A percentile compares a stretch with the other conserved stretches of the same genome.
These are phyloP conservation scores for Vulpes ferrilata DNA, from an alignment of 2,113 vertebrate species.

Conservation along the genomic window DNA sequence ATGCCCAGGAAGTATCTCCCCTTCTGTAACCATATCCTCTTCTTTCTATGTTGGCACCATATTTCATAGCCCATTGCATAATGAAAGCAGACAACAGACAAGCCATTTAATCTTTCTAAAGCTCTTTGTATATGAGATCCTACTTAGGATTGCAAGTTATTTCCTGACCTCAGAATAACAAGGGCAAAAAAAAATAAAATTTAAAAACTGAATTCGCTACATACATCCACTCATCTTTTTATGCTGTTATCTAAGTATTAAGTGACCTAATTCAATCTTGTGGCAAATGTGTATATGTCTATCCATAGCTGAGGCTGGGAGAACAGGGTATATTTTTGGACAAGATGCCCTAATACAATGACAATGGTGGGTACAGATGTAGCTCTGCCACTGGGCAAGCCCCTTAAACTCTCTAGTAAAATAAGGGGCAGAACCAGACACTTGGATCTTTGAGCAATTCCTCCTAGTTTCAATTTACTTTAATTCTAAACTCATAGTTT, in stretches of 20 bases:
- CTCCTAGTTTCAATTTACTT: background rate
- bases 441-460: background rate
- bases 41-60: background rate
- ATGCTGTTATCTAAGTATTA: conserved; percentile 29
- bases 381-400: background rate
- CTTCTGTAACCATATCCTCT: background rate
- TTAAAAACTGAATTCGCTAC: background rate
- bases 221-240: conserved; percentile 20
- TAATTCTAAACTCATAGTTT: background rate
- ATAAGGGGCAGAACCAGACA: background rate
- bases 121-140: background rate
- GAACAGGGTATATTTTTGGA: background rate
- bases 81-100: conserved; percentile 53
- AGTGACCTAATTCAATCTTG: background rate
- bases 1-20: background rate
- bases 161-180: conserved; percentile 61
- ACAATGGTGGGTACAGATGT: background rate
- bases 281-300: background rate
- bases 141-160: conserved; percentile 23
- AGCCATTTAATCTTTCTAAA: conserved; percentile 51
- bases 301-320: background rate
- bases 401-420: background rate
- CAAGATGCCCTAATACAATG: background rate
- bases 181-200: conserved; percentile 16
- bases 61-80: background rate